Evolutionary conservation across 1,140 invertebrate genomes (phyloP), one percentile per base, ranked within the genome.

Genomic region (Gonioctena quinquepunctata): DNA sequence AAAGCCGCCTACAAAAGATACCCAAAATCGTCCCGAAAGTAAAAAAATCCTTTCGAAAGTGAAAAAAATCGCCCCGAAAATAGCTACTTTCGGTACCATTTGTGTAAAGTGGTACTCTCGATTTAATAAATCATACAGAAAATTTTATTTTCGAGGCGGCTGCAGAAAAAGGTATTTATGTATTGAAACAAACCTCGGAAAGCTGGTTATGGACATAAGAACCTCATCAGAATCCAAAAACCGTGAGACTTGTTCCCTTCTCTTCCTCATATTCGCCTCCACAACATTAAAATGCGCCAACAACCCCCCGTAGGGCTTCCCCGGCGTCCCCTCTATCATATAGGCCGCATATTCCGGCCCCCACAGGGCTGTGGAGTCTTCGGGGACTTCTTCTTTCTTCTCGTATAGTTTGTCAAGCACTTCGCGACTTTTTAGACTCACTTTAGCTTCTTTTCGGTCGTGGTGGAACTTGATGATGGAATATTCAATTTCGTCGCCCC

Each of bases 301-400:
- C 13, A 97, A 85, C 2, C 96, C 94, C 25, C 94, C 95, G 79
- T 96, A 96, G 0, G 98, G 98, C 80, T 94, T 92, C 6, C 97
- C 98, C 13, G 98, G 98, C 1, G 97, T 99, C 16, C 97, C 97
- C 87, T 99, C 98, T 57, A 99, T 89, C 97, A 99, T 99, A 79
- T 99, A 99, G 52, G 94, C 92, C 25, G 94, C 97, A 88, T 98
- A 99, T 86, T 99, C 98, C n/a, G 97, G 97, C 61, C 95, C 88
- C 98, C 98, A 99, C 13, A 97, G 71, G 88, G 90, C 56, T 6
- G 13, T 13, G 2, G 33, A 2, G 8, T 42, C 33, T 59, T 59
- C 23, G 7, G 8, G 8, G 8, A 19, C 18, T 26, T 23, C 56
- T 23, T 59, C 23, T 18, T 13, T 54, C 16, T 54, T 54, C 5